These are phyloP conservation scores for Siderastrea radians DNA, from an alignment of 92 coral and sea anemone species.

Conservation along the genomic window DNA sequence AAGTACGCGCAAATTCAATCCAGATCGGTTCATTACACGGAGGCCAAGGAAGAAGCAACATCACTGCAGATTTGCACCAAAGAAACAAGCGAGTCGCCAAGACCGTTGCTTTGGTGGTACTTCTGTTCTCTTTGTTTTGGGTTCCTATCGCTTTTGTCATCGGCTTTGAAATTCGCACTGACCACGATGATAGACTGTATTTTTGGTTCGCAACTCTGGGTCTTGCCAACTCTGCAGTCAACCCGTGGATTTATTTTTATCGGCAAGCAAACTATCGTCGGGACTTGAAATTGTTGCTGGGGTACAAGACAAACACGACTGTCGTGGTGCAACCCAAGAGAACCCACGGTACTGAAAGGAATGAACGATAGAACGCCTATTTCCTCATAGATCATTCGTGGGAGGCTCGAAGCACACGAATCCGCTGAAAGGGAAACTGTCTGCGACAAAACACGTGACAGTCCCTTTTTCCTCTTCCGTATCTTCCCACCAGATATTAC, in stretches of 20 bases:
- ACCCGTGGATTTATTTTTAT: constrained; percentile 38
- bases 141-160: constrained; percentile 13
- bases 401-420: too few species aligned
- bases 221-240: constrained; percentile 9
- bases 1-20: constrained; percentile 13
- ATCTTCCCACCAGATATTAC: too few species aligned
- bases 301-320: constrained; percentile 10
- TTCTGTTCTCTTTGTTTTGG: constrained; percentile 20
- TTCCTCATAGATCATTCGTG: too few species aligned
- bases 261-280: constrained; percentile 27
- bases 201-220: constrained; percentile 31
- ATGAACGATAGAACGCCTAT: too few species aligned
- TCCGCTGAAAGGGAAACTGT: too few species aligned
- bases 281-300: neutral
- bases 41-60: constrained; percentile 3
- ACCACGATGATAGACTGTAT: neutral
- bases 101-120: constrained; percentile 15
- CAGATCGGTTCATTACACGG: constrained; percentile 1
- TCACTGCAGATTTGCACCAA: constrained; percentile 13
- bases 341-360: too few species aligned
- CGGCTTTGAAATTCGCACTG: neutral
- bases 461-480: too few species aligned
- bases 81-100: constrained; percentile 41
- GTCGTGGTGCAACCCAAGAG: too few species aligned
- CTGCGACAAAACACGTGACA: too few species aligned